Base-by-base conservation (phyloP, 2,113 vertebrate species). In the Chaetops frenatus region DNA sequence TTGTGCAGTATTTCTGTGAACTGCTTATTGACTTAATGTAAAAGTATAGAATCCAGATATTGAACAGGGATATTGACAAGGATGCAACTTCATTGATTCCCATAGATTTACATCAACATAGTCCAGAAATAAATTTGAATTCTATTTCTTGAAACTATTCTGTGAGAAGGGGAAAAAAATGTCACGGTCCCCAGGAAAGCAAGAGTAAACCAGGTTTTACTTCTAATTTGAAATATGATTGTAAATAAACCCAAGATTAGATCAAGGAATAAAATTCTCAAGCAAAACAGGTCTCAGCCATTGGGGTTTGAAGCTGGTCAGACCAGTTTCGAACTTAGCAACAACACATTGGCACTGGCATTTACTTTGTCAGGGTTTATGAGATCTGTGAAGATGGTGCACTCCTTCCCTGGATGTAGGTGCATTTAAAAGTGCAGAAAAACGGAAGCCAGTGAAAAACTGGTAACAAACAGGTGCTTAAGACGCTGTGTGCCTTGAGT, bases 191-290 rank as follows among this genome's bases (percentile, higher is more conserved):
- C 42, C 25, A 47, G 73, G 65, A 79, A 24, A 77, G 15, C 25
- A 82, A 45, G 60, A 72, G 15, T 72, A 94, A 93, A 93, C 17
- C 40, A 56, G 57, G 50, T 81, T 82, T 62, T 77, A 44, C 57
- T 85, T 92, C 84, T 89, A 85, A 54, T 93, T 95, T 94, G 73
- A 84, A 82, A 80, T 80, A 81, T 28, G 45, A 54, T 73, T 93
- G 51, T 85, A 92, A 97, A 88, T 90, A 90, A 80, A 89, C 18
- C 28, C 35, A 79, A 94, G 96, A 97, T 97, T 93, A 95, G 35
- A 97, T 96, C 94, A 73, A 92, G 54, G 50, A 91, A 33, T 88
- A 50, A 88, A 82, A 83, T 90, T 92, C 54, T 86, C 33, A 65
- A 23, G 80, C 66, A 92, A 58, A 94, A 57, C 73, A 74, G 23